phyloP scores from a whole-genome alignment of 2,888 invertebrate genomes.

The Tiliacea citrago region DNA sequence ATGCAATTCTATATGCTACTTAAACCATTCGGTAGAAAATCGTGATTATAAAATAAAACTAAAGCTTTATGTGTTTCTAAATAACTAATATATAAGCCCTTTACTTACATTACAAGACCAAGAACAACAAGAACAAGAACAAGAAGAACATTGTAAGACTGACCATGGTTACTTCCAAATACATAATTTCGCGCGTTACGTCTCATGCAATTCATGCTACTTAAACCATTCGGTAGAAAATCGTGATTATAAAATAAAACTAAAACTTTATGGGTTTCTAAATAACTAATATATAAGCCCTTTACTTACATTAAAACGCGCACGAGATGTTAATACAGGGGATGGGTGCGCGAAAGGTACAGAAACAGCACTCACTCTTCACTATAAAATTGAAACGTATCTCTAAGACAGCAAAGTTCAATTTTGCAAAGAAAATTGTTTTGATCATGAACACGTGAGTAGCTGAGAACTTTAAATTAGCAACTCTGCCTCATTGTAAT shows the following conservation, averaged over 20 bases:
- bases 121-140: no score
- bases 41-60: conserved; percentile 54
- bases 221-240: conserved; percentile 33
- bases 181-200: neutral
- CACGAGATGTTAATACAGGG: conserved; percentile 49
- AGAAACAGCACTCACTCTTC: no score
- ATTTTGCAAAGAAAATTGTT: neutral
- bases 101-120: no score
- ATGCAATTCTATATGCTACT: conserved; percentile 9
- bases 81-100: conserved; percentile 46
- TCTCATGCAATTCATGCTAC: conserved; percentile 1
- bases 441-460: conserved; percentile 22
- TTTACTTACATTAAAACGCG: conserved; percentile 40
- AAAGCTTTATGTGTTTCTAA: conserved; percentile 37
- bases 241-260: conserved; percentile 55
- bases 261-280: conserved; percentile 38
- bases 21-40: conserved; percentile 34
- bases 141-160: neutral
- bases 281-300: conserved; percentile 41
- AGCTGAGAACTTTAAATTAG: neutral
- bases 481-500: neutral
- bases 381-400: conserved; percentile 2
- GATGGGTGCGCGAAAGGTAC: conserved; percentile 49
- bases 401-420: fast-evolving
- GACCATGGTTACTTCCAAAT: conserved; percentile 13